Conservation (phyloP, 2,113 vertebrate genomes). For the Theristicus caerulescens region DNA sequence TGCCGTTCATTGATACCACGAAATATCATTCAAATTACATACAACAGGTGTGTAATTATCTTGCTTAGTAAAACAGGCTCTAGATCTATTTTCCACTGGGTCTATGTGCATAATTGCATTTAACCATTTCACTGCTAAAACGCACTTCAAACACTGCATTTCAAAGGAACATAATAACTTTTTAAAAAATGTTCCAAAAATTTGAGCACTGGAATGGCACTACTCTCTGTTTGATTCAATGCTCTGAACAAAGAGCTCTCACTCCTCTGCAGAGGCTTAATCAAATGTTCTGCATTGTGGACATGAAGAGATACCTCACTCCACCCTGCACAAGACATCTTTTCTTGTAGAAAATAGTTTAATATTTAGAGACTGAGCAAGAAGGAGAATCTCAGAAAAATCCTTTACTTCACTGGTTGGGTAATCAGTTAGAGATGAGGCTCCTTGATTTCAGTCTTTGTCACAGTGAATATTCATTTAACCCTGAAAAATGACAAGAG, state of each 20-base stretch:
- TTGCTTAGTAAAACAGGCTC: not conserved
- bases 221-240: not conserved
- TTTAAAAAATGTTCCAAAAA: not conserved
- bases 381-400: not conserved
- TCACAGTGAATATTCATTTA: not conserved
- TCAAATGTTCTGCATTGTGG: not conserved
- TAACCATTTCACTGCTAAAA: not conserved
- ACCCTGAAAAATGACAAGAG: not conserved
- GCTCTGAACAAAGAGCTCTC: not conserved
- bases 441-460: not conserved
- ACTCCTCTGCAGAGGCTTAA: not conserved
- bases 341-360: not conserved
- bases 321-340: not conserved
- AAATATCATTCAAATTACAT: slow-evolving; percentile 16
- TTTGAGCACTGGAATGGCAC: not conserved
- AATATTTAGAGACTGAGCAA: not conserved
- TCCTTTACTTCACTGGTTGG: not conserved
- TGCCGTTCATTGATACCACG: not conserved
- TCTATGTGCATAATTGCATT: not conserved
- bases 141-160: not conserved
- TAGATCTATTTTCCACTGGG: not conserved
- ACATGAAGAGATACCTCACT: not conserved
- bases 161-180: not conserved
- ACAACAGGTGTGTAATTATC: not conserved
- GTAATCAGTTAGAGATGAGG: not conserved